Conservation (phyloP, 2,113 vertebrate genomes). For the Barnardius zonarius region DNA sequence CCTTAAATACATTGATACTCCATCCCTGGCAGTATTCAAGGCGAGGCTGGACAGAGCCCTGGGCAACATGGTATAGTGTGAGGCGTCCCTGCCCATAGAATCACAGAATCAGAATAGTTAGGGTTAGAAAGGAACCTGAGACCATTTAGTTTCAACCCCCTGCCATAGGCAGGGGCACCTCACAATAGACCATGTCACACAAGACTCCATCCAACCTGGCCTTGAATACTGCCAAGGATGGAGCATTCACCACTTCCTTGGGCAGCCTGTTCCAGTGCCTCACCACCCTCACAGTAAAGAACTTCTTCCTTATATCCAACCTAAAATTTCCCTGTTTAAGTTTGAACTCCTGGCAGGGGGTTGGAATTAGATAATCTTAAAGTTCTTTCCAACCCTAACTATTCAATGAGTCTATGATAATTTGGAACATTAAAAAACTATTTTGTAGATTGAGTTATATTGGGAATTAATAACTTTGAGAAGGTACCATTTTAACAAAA, state of each 20-base stretch:
- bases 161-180: neutral
- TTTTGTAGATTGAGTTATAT: neutral
- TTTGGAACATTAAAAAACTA: neutral
- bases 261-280: neutral
- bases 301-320: neutral
- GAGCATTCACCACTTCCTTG: neutral
- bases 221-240: neutral
- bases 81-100: neutral
- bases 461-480: neutral
- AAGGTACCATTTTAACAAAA: neutral
- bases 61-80: neutral
- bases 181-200: neutral
- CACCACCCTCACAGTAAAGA: neutral
- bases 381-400: neutral
- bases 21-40: neutral
- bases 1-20: neutral
- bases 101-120: neutral
- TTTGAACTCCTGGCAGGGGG: neutral
- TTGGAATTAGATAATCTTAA: neutral
- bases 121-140: neutral
- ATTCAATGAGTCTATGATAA: neutral
- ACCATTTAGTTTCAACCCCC: neutral
- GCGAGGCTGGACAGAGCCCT: neutral
- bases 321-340: neutral
- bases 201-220: neutral